Base-by-base conservation (phyloP, 2,888 invertebrate genomes). In the Acheta domesticus region DNA sequence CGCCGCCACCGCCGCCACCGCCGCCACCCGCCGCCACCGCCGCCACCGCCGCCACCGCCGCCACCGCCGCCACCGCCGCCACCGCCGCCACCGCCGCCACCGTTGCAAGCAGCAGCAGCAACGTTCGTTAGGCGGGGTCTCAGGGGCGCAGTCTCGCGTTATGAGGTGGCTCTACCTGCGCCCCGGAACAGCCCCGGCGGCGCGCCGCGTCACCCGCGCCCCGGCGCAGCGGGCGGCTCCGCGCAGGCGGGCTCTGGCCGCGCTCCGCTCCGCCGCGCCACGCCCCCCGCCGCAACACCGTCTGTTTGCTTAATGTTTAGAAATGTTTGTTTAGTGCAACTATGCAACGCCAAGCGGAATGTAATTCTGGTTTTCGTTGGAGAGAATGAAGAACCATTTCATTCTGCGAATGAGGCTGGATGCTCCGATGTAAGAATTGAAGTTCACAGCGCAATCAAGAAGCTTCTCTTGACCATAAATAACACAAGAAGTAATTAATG, bases 131-230 rank as follows among this genome's bases (percentile, higher is more conserved):
- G 19, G 62, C 62, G 62, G 5, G 16, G 19, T 8, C 62, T 11
- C 62, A 2, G 14, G 62, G 62, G 62, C 16, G 62, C 62, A 19
- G 62, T 62, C 14, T 62, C 16, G 62, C 62, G 62, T 62, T 62
- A 62, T 62, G 62, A 62, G 62, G 62, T 62, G 62, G 62, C 62
- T 14, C 62, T 62, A 62, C 62, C 62, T 62, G 62, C 62, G 62
- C 62, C 62, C 62, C 19, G 16, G 62, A 62, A 19, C 62, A 62
- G 62, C 19, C 19, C 16, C 19, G 14, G 50, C 19, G 50, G 12
- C 50, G 12, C 50, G 12, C 50, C 50, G 50, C 12, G 50, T 50
- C 19, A 19, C 50, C 12, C 50, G 50, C 12, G 50, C 19, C 23
- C 23, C 36, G 2, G 36, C 36, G 36, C 36, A 4, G 36, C 36